Evolutionary conservation across 53 echinoderm and acorn worm species (phyloP), one percentile per base, ranked within the genome.

Genomic region (Paelopatides confundens): DNA sequence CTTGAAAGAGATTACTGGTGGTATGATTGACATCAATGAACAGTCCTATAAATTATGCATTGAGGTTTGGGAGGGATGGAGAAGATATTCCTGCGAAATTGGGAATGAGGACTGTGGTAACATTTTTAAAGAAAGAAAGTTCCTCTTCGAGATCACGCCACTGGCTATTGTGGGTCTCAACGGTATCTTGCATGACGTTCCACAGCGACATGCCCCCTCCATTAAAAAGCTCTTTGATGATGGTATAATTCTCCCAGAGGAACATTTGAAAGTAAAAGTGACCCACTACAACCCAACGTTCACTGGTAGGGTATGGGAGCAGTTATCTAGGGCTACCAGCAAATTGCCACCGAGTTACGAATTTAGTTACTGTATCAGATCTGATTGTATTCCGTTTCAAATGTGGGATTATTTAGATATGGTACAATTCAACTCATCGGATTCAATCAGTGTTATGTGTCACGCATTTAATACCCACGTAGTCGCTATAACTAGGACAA

Each of bases 381-480:
- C 35, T 7, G 63, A 83, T 24, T 64, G 83, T 13, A 35, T 83
- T 24, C 64, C 83, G 0, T 83, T 63, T 28, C 63, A 62, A 5
- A 40, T 36, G 14, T 83, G 83, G 83, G 83, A 83, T 83, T 83
- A 40, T 24, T 8, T 64, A 9, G 83, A 83, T 37, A 28, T 83
- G 63, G 30, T 39, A 0, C 38, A 83, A 26, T 21, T 33, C n/a
- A 35, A 18, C 17, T 21, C 24, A 6, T 27, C 24, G 2, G 63
- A 35, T 3, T 64, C 63, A 9, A 64, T 83, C 9, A 63, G 64
- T n/a, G 63, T n/a, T 24, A 35, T 83, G 35, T 62, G 63, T 63
- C 58, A 54, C 21, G 58, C 23, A 5, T 54, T 54, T 21, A 54
- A 15, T 3, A 54, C 54, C 18, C 14, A 53, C 18, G 11, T 12